Evolutionary conservation across 2,888 invertebrate genomes (phyloP), one percentile per base, ranked within the genome.

Genomic region (Idaea biselata): DNA sequence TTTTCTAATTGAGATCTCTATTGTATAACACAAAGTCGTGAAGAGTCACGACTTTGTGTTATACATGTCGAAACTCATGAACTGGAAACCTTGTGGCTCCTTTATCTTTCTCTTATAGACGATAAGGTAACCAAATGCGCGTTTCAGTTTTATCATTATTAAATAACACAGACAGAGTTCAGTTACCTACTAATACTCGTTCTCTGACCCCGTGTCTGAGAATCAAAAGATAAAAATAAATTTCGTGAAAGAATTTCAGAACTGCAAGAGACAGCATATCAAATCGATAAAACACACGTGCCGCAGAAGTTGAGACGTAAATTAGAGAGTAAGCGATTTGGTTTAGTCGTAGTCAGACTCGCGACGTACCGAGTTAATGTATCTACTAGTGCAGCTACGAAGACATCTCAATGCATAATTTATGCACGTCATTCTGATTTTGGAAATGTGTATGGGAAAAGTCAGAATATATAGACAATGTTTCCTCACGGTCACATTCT

Each of bases 211-310:
- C 14, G 44, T 44, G 44, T 44, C 44, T 7, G 44, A 44, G 33
- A 33, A 33, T 33, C 33, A 33, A 3, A 33, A 33, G 33, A 33
- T 8, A 44, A 44, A 44, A 44, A 44, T 8, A 44, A 8, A 44
- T 7, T 44, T 14, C 44, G 44, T 44, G 44, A 44, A 44, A 44
- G 44, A 44, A 44, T 44, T 44, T 44, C 44, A 44, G 14, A 44
- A 44, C 44, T 44, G 44, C 44, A 44, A 14, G 53, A 63, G 65
- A 70, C 66, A 71, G 66, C 71, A 74, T 69, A 75, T 72, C 71
- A 69, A 82, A 82, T 83, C 82, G 82, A 83, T 84, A 79, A 73
- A 81, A 76, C 75, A 79, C 82, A 85, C 82, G 81, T 81, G 82
- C 73, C 76, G 72, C 76, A 67, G 58, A 81, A 83, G 76, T 81